Conservation (phyloP, 1,140 invertebrate species). For the Trinorchestia longiramus region DNA sequence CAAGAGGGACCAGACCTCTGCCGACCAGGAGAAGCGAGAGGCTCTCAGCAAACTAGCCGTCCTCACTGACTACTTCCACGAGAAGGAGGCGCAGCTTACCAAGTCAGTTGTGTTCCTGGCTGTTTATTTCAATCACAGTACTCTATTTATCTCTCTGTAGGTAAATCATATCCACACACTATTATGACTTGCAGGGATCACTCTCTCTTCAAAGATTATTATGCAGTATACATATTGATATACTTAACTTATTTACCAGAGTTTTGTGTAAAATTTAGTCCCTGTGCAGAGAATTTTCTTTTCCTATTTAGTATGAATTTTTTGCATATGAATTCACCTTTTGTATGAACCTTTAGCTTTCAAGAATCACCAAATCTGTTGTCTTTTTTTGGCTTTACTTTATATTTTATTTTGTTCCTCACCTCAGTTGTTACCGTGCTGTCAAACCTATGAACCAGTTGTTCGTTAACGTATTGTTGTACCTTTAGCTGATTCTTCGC, state of each 20-base stretch:
- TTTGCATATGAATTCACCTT: not conserved
- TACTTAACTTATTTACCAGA: not conserved
- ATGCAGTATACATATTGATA: not conserved
- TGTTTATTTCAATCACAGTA: not conserved
- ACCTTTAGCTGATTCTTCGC: not conserved
- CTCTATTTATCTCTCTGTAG: not conserved
- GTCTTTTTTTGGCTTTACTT: not conserved
- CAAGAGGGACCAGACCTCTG: constrained; percentile 55
- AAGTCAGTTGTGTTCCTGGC: constrained; percentile 54
- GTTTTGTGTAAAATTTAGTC: not conserved
- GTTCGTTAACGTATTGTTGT: not conserved
- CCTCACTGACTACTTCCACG: constrained; percentile 64
- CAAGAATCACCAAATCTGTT: not conserved
- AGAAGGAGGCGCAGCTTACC: constrained; percentile 65
- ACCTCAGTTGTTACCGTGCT: not conserved
- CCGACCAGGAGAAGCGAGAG: constrained; percentile 61
- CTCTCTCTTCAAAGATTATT: not conserved
- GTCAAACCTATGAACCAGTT: not conserved
- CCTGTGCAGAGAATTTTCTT: not conserved
- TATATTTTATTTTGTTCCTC: not conserved
- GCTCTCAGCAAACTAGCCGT: constrained; percentile 62
- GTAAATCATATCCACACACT: not conserved
- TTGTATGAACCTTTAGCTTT: not conserved
- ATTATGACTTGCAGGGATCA: not conserved
- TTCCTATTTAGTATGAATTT: not conserved